Percentiles rank a stretch among this genome's conserved stretches.
Conservation (phyloP, 2,888 invertebrate species). For the Drosophila eohydei region DNA sequence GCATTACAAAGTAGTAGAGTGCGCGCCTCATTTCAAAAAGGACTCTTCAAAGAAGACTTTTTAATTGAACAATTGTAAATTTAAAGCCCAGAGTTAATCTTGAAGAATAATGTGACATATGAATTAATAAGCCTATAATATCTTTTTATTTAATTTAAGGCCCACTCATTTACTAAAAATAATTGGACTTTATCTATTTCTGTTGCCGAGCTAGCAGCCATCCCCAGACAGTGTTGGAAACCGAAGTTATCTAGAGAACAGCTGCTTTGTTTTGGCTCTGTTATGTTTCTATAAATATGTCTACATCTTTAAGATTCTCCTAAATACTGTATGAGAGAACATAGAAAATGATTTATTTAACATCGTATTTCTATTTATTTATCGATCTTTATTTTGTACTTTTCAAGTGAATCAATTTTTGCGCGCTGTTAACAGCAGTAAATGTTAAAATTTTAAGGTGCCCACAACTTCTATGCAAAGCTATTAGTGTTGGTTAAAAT, state of each 20-base stretch:
- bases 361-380: no score
- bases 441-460: constrained; percentile 20
- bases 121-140: no score
- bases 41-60: not conserved
- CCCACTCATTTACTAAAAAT: not conserved
- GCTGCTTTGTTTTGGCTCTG: constrained; percentile 13
- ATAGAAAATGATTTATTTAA: not conserved
- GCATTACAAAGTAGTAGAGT: not conserved
- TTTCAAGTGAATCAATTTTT: not conserved
- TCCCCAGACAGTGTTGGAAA: not conserved
- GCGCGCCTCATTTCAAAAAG: constrained; percentile 25
- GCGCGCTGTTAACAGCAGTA: constrained; percentile 20
- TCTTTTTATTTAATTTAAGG: not conserved
- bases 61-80: not conserved
- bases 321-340: not conserved
- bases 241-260: not conserved
- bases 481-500: constrained; percentile 21
- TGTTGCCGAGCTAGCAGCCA: no score
- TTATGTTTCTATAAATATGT: not conserved
- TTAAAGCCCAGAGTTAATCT: not conserved
- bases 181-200: not conserved
- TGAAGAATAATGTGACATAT: no score
- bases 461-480: constrained; percentile 12
- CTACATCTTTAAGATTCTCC: not conserved
- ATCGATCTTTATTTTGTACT: not conserved